phyloP scores from a whole-genome alignment of 2,797 vertebrate species.

The Zalophus californianus region DNA sequence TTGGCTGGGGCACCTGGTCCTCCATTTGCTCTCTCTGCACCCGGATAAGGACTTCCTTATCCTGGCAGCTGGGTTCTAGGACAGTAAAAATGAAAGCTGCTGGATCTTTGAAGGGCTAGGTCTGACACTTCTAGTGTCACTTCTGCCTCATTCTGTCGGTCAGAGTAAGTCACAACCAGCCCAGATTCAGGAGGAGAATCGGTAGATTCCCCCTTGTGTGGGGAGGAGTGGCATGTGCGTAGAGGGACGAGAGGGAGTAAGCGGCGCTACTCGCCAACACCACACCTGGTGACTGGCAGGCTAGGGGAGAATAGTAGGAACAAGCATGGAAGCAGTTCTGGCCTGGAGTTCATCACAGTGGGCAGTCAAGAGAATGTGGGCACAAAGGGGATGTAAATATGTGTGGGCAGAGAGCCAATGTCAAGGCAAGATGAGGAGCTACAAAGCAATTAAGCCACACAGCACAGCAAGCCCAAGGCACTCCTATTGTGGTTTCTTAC shows the following conservation, averaged over 20 bases:
- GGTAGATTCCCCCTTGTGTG: background rate
- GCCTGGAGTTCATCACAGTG: background rate
- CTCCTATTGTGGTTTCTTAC: background rate
- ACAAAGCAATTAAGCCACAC: background rate
- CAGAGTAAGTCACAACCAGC: constrained; percentile 2
- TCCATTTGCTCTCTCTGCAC: background rate
- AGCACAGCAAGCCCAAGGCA: background rate
- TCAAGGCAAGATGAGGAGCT: background rate
- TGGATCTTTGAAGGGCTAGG: background rate
- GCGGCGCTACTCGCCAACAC: background rate
- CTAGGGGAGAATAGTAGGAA: background rate
- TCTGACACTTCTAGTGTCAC: background rate
- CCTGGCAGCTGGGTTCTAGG: background rate
- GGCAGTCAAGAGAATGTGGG: background rate
- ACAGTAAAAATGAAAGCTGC: background rate
- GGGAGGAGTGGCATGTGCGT: background rate
- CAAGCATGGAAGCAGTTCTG: background rate
- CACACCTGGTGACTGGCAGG: background rate
- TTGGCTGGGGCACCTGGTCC: background rate
- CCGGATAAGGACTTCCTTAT: background rate
- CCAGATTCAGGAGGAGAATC: background rate
- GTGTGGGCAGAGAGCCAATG: background rate
- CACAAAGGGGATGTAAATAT: background rate
- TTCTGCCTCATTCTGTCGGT: background rate
- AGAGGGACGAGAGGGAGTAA: background rate